These are phyloP conservation scores for Ennomos quercinarius DNA, from an alignment of 2,888 invertebrate species.

Conservation along the genomic window DNA sequence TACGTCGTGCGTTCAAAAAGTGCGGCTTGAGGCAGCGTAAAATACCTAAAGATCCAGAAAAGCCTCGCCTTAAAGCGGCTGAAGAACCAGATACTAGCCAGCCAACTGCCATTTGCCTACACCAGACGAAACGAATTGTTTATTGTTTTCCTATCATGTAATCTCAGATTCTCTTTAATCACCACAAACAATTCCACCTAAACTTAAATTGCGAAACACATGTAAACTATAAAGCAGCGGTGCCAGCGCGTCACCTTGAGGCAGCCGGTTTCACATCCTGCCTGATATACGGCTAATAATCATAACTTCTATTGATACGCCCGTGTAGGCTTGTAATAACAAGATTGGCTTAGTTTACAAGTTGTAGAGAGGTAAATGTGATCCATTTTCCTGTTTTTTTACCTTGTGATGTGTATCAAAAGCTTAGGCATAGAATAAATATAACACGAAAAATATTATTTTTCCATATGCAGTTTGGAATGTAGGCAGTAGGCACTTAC, in stretches of 20 bases:
- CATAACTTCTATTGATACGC: conserved; percentile 12
- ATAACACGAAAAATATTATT: conserved; percentile 1
- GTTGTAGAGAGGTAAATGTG: conserved; percentile 3
- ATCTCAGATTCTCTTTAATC: too few species aligned
- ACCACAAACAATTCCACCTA: too few species aligned
- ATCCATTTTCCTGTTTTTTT: conserved; percentile 9
- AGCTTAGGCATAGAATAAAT: conserved; percentile 1
- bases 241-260: conserved; percentile 23
- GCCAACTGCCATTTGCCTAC: too few species aligned
- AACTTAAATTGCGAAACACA: conserved; percentile 11
- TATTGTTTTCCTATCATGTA: too few species aligned
- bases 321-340: conserved; percentile 3
- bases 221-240: conserved; percentile 16
- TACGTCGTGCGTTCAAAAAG: too few species aligned
- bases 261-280: conserved; percentile 34
- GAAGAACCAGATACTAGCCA: too few species aligned
- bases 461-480: too few species aligned
- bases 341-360: not conserved
- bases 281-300: conserved; percentile 9
- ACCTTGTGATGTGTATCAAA: conserved; percentile 12
- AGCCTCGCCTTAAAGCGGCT: too few species aligned
- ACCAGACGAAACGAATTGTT: too few species aligned
- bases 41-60: too few species aligned
- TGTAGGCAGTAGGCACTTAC: too few species aligned
- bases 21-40: too few species aligned